phyloP scores from a whole-genome alignment of 2,113 vertebrate genomes.

The Paracanthobrama guichenoti region DNA sequence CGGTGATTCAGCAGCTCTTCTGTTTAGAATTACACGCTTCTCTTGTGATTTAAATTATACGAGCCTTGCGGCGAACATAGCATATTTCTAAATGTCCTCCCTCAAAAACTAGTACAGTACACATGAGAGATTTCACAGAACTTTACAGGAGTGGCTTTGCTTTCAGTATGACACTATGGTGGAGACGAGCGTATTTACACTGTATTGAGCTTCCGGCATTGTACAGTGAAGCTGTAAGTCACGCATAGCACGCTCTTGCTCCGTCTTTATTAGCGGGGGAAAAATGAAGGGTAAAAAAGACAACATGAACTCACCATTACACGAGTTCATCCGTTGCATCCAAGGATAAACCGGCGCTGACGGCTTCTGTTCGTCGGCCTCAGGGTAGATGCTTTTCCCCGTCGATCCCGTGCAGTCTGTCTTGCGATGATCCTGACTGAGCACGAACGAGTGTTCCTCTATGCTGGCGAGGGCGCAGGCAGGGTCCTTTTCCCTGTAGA shows the following conservation, averaged over 20 bases:
- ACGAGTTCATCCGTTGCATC: slow-evolving; percentile 96
- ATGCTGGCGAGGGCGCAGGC: slow-evolving; percentile 75
- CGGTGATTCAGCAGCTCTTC: slow-evolving; percentile 15
- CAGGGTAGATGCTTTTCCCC: slow-evolving; percentile 84
- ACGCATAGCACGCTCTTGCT: slow-evolving; percentile 57
- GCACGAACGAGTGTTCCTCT: slow-evolving; percentile 82
- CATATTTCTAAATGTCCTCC: slow-evolving; percentile 1
- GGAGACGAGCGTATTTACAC: slow-evolving; percentile 56
- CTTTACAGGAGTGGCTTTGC: slow-evolving; percentile 14
- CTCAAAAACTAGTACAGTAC: background rate
- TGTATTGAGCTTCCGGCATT: slow-evolving; percentile 58
- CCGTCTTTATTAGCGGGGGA: slow-evolving; percentile 56
- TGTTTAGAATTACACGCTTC: slow-evolving; percentile 22
- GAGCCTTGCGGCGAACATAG: slow-evolving; percentile 16
- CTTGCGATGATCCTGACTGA: slow-evolving; percentile 86
- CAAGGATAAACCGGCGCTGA: slow-evolving; percentile 87
- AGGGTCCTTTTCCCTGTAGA: slow-evolving; percentile 91
- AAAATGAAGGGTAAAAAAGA: slow-evolving; percentile 54
- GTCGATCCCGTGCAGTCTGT: slow-evolving; percentile 85
- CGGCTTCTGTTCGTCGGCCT: slow-evolving; percentile 89
- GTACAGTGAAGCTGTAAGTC: slow-evolving; percentile 58
- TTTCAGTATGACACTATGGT: slow-evolving; percentile 54
- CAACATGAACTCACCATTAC: slow-evolving; percentile 87
- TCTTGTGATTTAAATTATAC: slow-evolving; percentile 27
- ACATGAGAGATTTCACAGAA: background rate